These are phyloP conservation scores for Orthonyx spaldingii DNA, from an alignment of 2,113 vertebrate genomes.

Conservation along the genomic window DNA sequence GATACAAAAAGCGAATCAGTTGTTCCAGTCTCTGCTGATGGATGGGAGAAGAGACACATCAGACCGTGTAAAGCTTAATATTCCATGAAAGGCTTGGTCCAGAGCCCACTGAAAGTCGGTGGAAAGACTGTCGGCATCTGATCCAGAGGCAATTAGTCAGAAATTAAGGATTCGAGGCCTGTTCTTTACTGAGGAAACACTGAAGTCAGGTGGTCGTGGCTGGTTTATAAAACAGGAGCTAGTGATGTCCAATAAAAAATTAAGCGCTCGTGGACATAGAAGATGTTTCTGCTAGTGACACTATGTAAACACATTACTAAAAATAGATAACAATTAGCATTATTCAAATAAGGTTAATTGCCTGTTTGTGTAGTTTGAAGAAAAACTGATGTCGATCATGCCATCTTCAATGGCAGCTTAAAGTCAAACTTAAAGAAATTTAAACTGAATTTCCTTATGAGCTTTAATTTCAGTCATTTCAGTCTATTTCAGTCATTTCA, in stretches of 20 bases:
- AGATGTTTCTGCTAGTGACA: not conserved
- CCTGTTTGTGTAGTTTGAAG: not conserved
- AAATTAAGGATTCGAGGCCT: not conserved
- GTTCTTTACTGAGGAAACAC: not conserved
- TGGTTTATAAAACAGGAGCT: not conserved
- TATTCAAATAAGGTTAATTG: conserved; percentile 40
- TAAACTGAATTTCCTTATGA: conserved; percentile 16
- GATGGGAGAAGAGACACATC: not conserved
- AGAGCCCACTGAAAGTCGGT: not conserved
- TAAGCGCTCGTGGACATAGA: not conserved
- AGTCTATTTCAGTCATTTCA: too few relatives aligned
- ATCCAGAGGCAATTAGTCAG: not conserved
- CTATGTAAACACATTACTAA: not conserved
- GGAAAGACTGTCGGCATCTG: not conserved
- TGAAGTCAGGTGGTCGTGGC: not conserved
- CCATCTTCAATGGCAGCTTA: conserved; percentile 16
- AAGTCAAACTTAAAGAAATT: conserved; percentile 25
- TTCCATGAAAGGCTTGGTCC: not conserved
- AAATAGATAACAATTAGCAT: not conserved
- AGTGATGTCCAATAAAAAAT: not conserved
- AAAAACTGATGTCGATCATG: conserved; percentile 17
- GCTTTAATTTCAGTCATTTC: too few relatives aligned
- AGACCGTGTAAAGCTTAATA: not conserved
- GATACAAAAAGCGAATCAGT: not conserved
- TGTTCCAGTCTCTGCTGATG: not conserved